These are phyloP conservation scores for Hycleus phaleratus DNA, from an alignment of 1,140 invertebrate genomes.

Conservation along the genomic window DNA sequence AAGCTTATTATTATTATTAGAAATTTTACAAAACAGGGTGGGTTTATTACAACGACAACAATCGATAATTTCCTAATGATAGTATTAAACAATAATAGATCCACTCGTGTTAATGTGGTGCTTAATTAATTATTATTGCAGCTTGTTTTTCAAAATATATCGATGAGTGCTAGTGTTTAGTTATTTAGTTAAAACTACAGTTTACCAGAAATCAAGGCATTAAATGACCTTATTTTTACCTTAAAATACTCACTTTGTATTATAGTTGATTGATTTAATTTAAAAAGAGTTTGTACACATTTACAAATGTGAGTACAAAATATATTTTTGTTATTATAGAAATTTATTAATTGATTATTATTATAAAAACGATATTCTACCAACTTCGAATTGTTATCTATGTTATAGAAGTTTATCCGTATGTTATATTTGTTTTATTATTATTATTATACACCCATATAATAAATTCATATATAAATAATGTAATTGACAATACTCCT, in stretches of 20 bases:
- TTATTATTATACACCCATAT: constrained; percentile 17
- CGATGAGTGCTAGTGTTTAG: no score
- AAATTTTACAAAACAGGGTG: neutral
- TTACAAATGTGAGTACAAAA: constrained; percentile 33
- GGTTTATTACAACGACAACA: neutral
- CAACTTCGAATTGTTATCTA: constrained; percentile 32
- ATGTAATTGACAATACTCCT: constrained; percentile 13
- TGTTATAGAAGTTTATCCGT: constrained; percentile 35
- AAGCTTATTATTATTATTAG: constrained; percentile 15
- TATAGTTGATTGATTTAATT: constrained; percentile 15
- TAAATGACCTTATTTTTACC: constrained; percentile 32
- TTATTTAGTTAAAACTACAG: constrained; percentile 23
- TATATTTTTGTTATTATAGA: constrained; percentile 9
- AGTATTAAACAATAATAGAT: neutral
- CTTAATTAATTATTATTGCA: no score
- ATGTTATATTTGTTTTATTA: constrained; percentile 28
- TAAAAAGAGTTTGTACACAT: neutral
- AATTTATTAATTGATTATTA: neutral
- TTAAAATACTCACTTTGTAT: constrained; percentile 36
- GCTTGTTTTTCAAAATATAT: no score
- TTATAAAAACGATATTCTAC: neutral
- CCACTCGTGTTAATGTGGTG: neutral
- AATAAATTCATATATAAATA: constrained; percentile 5
- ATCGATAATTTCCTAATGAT: neutral
- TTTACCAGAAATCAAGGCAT: constrained; percentile 38